phyloP scores from a whole-genome alignment of 2,113 vertebrate species.

The Anoura caudifer region DNA sequence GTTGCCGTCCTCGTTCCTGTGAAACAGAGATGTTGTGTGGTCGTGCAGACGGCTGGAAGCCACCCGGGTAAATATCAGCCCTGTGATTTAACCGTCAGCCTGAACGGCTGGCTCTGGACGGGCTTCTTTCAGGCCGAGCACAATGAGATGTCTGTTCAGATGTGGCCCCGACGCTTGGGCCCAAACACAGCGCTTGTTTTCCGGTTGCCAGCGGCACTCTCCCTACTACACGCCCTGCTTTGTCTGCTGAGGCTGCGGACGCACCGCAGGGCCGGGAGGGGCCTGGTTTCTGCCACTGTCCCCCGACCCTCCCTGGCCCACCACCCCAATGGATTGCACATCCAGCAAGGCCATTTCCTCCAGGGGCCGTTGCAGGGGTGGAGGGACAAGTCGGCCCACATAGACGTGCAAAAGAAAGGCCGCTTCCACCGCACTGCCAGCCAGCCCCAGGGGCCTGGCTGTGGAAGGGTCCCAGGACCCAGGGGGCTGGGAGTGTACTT shows the following conservation, averaged over 20 bases:
- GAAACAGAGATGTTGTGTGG: slow-evolving; percentile 39
- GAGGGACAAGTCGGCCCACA: not conserved
- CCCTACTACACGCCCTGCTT: not conserved
- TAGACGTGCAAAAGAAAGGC: not conserved
- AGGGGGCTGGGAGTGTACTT: not conserved
- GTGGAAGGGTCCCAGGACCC: too few species aligned
- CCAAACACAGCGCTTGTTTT: slow-evolving; percentile 7
- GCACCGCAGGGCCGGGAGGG: not conserved
- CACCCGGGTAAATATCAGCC: not conserved
- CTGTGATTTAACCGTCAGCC: slow-evolving; percentile 51
- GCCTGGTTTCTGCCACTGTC: not conserved
- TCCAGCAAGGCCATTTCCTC: not conserved
- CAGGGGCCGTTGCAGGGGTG: not conserved
- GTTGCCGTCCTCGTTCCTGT: slow-evolving; percentile 16
- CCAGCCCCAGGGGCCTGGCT: not conserved
- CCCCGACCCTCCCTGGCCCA: not conserved
- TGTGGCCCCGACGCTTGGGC: not conserved
- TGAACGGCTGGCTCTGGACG: not conserved
- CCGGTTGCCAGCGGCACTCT: not conserved
- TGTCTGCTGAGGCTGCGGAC: not conserved
- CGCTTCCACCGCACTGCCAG: too few species aligned
- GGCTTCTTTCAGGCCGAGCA: slow-evolving; percentile 34
- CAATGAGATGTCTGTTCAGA: slow-evolving; percentile 63
- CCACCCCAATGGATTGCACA: not conserved
- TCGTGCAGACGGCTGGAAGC: slow-evolving; percentile 19